These are phyloP conservation scores for Acromyrmex echinatior DNA, from an alignment of 1,140 invertebrate species.

Conservation along the genomic window DNA sequence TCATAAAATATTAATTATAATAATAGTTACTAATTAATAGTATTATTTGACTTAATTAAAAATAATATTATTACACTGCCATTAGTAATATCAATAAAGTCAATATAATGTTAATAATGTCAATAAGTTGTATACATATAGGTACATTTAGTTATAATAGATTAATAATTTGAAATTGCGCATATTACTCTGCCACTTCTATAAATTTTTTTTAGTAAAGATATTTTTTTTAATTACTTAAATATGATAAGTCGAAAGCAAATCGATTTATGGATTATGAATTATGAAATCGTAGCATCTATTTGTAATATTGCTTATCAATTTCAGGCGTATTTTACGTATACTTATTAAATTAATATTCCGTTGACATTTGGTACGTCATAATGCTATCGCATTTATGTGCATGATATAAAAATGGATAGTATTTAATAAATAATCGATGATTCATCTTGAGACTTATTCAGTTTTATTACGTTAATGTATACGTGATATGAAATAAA, in stretches of 20 bases:
- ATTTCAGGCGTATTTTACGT: not conserved
- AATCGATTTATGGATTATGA: not conserved
- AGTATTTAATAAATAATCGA: conserved; percentile 2
- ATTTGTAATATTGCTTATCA: conserved; percentile 1
- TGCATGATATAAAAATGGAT: not conserved
- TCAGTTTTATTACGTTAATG: conserved; percentile 13
- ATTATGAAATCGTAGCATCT: not conserved
- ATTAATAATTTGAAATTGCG: not conserved
- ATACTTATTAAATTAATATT: conserved; percentile 7
- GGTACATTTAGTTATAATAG: not conserved
- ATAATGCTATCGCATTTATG: not conserved
- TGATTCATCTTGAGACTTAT: conserved; percentile 2
- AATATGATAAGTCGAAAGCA: not conserved
- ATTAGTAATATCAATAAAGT: not conserved
- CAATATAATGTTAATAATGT: not conserved
- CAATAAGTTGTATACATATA: not conserved
- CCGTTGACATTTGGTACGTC: not conserved
- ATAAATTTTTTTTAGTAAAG: not conserved
- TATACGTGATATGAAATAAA: conserved; percentile 30
- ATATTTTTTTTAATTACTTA: not conserved
- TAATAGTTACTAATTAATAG: conserved; percentile 1
- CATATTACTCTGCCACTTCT: not conserved
- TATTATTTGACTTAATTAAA: not conserved
- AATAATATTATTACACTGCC: not conserved
- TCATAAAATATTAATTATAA: conserved; percentile 1